Evolutionary conservation across 2,113 vertebrate species (phyloP), one percentile per base, ranked within the genome.

Genomic region (Xiphophorus hellerii): DNA sequence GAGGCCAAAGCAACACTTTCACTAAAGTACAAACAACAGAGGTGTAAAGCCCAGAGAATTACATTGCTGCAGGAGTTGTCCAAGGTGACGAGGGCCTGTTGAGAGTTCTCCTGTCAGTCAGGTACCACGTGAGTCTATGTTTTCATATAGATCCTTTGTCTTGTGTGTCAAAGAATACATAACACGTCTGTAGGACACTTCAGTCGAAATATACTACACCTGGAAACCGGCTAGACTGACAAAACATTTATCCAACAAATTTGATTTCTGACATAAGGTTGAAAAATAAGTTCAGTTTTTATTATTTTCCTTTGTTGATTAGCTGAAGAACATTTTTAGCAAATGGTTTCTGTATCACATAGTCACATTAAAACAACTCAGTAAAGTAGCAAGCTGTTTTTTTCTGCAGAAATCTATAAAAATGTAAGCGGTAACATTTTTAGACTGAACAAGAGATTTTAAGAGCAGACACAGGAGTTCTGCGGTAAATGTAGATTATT

Each of bases 1-100:
- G 81, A 64, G 88, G 71, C 73, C 65, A 84, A 77, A 89, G 80
- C 81, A 86, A 76, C 77, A 79, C 71, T 70, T 82, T 69, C 33
- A 66, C 61, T 35, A 72, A 82, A 84, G 82, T 62, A 87, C 73
- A 83, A 92, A 83, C 74, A 73, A 77, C 80, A 82, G 75, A 54
- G 68, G 61, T 68, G 62, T 67, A 85, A 69, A 78, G 58, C 51
- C 69, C 81, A 71, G 37, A 62, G 54, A 83, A 81, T 70, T 60
- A 66, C 62, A 66, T 61, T 15, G 39, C 85, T 62, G 60, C 42
- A 81, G 80, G 81, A 83, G 73, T 77, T 83, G 83, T 78, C 84
- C n/a, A 74, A 64, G 63, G 73, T 78, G 73, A 74, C 69, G 66
- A 68, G 35, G 35, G n/a, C 61, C 81, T 27, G 0, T 13, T 74